These are phyloP conservation scores for Diabrotica undecimpunctata DNA, from an alignment of 1,140 invertebrate species.

Conservation along the genomic window DNA sequence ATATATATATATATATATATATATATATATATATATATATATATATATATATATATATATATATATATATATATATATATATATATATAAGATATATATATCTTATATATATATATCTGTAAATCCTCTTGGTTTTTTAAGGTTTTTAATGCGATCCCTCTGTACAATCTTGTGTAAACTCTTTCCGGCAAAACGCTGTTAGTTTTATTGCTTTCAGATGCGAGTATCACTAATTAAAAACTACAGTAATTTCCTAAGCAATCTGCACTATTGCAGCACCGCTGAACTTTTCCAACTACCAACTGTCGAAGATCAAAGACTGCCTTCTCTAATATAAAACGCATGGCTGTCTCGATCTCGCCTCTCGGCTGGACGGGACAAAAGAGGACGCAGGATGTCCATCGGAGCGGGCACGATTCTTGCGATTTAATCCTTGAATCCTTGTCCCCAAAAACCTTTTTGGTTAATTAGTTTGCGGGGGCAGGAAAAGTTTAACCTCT, in stretches of 20 bases:
- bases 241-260: neutral
- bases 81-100: no score
- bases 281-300: neutral
- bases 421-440: slow-evolving; percentile 2
- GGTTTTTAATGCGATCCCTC: no score
- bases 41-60: no score
- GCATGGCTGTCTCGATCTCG: neutral
- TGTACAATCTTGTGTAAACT: no score
- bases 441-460: slow-evolving; percentile 2
- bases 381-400: neutral
- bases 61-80: no score
- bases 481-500: neutral
- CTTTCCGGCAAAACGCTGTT: no score
- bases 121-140: no score
- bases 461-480: slow-evolving; percentile 6
- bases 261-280: neutral
- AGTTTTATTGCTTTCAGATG: no score
- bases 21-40: no score
- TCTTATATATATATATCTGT: no score
- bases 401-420: neutral
- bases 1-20: no score
- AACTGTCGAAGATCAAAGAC: neutral
- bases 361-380: neutral
- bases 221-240: neutral
- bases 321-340: neutral